A percentile compares a stretch with the other conserved stretches of the same genome.
These are phyloP conservation scores for Lepisosteus oculatus DNA, from an alignment of 2,113 vertebrate genomes.

Conservation along the genomic window DNA sequence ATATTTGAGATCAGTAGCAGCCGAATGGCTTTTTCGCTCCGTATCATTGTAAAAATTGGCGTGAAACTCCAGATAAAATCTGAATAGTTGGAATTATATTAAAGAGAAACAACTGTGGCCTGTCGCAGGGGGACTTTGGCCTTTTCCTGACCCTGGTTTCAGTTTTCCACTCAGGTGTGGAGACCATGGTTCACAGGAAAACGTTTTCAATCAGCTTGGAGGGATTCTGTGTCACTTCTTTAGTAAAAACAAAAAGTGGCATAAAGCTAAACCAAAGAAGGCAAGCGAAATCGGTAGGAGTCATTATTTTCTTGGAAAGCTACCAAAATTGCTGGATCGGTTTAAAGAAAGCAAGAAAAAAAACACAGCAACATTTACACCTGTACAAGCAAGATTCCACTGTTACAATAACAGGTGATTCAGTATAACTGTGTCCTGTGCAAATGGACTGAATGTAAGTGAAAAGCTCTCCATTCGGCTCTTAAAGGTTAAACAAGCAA, in stretches of 20 bases:
- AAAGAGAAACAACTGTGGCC: constrained; percentile 51
- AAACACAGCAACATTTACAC: constrained; percentile 39
- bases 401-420: constrained; percentile 53
- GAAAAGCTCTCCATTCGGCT: too few species aligned
- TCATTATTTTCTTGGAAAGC: too few species aligned
- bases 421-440: too few species aligned
- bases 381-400: constrained; percentile 50
- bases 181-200: neutral
- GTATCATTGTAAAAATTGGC: constrained; percentile 61
- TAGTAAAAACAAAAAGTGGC: too few species aligned
- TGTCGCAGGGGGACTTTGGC: constrained; percentile 44
- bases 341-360: constrained; percentile 6
- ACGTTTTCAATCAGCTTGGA: too few species aligned
- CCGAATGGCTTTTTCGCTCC: constrained; percentile 52
- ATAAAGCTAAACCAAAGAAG: too few species aligned
- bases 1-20: constrained; percentile 71
- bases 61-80: constrained; percentile 65
- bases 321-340: too few species aligned
- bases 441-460: too few species aligned
- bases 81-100: constrained; percentile 46
- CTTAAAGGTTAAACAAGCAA: too few species aligned
- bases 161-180: constrained; percentile 57
- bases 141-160: constrained; percentile 48
- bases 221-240: too few species aligned
- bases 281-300: too few species aligned